Conservation (phyloP, 2,888 invertebrate genomes). For the Drosophila lacicola region DNA sequence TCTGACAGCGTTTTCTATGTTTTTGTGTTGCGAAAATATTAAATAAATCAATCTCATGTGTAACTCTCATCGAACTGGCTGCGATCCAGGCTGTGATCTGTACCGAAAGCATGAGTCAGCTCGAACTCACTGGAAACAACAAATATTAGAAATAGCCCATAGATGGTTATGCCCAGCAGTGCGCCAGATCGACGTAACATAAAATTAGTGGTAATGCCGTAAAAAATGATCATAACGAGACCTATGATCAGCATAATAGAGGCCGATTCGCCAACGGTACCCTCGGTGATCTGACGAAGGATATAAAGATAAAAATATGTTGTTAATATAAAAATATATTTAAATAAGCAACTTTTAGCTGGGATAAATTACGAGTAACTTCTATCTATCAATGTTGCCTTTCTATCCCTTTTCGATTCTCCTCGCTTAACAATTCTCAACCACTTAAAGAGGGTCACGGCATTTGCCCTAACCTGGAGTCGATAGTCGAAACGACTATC, state of each 20-base stretch:
- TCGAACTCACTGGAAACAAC: slow-evolving; percentile 34
- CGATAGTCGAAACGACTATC: no score
- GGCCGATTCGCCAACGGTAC: slow-evolving; percentile 30
- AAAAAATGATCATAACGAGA: slow-evolving; percentile 4
- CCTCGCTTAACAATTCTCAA: no score
- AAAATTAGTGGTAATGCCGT: slow-evolving; percentile 41
- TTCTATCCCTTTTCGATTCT: no score
- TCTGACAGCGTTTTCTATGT: neutral
- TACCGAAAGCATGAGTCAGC: slow-evolving; percentile 38
- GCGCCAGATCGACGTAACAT: slow-evolving; percentile 45
- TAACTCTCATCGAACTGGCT: slow-evolving; percentile 29
- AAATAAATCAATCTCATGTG: neutral
- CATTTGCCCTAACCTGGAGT: no score
- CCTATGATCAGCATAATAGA: slow-evolving; percentile 23
- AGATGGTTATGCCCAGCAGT: slow-evolving; percentile 30
- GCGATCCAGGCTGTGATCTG: slow-evolving; percentile 47
- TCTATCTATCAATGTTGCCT: no score
- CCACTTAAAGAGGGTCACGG: no score
- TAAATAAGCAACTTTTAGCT: no score
- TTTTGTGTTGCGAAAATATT: neutral
- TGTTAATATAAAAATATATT: no score
- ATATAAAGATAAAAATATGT: neutral
- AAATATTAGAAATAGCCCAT: slow-evolving; percentile 26
- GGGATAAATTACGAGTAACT: no score
- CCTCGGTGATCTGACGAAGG: slow-evolving; percentile 28